Evolutionary conservation across 2,888 invertebrate species (phyloP), one percentile per base, ranked within the genome.

Genomic region (Strigamia transsilvanica): DNA sequence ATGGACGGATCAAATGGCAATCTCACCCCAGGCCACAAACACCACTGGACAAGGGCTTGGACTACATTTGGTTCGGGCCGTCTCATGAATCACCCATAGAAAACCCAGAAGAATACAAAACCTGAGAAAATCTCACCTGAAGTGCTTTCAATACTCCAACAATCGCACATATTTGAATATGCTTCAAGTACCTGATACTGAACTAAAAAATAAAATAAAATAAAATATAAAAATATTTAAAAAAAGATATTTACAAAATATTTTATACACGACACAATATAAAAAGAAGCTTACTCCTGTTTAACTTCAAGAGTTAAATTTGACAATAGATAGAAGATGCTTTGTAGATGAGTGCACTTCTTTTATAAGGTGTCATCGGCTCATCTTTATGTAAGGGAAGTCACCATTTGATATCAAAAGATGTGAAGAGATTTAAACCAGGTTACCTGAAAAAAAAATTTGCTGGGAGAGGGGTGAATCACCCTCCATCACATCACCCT

Each of bases 1-100:
- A 73, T 73, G 73, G 73, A 73, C 32, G 73, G 73, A 27, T 73
- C 73, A 73, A 73, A 73, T 73, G 73, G 73, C 73, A 9, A 73
- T 27, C 73, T 73, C 73, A 73, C 73, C 73, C 73, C 73, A 73
- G 73, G 73, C 73, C 73, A 73, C 73, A 73, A 73, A 73, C 73
- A 73, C 73, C 73, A 73, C 73, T 73, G 73, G 73, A 73, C 73
- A 73, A 73, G 73, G 73, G 73, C 23, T 73, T 32, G 73, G 73
- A 73, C 73, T 73, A 32, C 32, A 73, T 73, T 56, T 73, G 73
- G 73, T 27, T 73, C 32, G 73, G 73, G 5, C 73, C 73, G 27
- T 73, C 73, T 73, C 73, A 73, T 73, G 73, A 73, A 73, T 73
- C 73, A 73, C 27, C 73, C 32, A 32, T 73, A 32, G 73, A 73